Evolutionary conservation across 2,888 invertebrate genomes (phyloP), one percentile per base, ranked within the genome.

Genomic region (Chrysolina americana): DNA sequence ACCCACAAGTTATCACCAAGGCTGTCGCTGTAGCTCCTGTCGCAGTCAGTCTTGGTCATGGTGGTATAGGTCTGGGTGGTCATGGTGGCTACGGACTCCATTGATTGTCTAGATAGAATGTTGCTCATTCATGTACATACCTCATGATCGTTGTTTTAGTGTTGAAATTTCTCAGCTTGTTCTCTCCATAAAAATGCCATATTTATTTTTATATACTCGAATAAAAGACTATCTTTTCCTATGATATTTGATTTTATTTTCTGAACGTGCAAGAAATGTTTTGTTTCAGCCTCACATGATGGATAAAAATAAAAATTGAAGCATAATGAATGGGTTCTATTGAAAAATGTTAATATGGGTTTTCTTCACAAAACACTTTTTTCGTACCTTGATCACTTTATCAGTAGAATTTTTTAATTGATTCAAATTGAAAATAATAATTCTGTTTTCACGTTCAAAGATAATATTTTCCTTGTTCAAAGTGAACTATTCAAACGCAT

Each of bases 1-100:
- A 78, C 23, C 78, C 78, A 15, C 90, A 91, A 3, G 81, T 88
- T 0, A 89, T 89, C 0, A 73, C 75, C 73, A 76, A 74, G 68
- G 73, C 77, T 64, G 59, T 78, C 15, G 79, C 76, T 8, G 73
- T 74, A 19, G 79, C 76, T 23, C 79, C 79, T 4, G 48, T 79
- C 65, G 78, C 79, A 41, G 36, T 71, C 36, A 59, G 59, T 59
- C 44, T 65, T 47, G 76, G 74, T 36, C 71, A 76, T 23, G 78
- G 73, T 65, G 65, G 65, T n/a, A 70, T 53, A 48, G 65, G 65
- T 23, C 70, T 53, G 48, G 73, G 36, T 15, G 77, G 76, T 65
- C 73, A 73, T 71, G 76, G 76, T 41, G 72, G 70, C 50, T 64
- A 68, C 41, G 76, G 76, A 23, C 65, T 64, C 19, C 75, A 70